Evolutionary conservation across 2,888 invertebrate genomes (phyloP), one percentile per base, ranked within the genome.

Genomic region (Cheilosia urbana): DNA sequence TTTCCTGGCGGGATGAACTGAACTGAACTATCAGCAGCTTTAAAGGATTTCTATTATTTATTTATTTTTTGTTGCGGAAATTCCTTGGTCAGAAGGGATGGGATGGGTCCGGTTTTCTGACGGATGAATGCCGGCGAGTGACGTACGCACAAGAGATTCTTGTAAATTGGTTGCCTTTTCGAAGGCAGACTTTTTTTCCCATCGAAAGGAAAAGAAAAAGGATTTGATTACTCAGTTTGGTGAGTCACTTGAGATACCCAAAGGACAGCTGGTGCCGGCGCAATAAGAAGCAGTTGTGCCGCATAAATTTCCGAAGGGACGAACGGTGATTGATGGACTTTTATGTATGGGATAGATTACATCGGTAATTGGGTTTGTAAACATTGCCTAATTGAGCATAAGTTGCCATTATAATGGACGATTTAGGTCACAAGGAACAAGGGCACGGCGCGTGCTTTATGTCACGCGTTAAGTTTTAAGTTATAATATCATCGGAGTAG

Each of bases 61-160:
- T 24, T 37, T n/a, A 17, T 53, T 40, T 24, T 19, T 30, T 42
- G 30, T 55, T 17, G 19, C 9, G 53, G 66, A 37, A 66, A 68
- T 55, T 68, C 55, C 53, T 55, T 55, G 55, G 42, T 68, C 51
- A 19, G 51, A 55, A 15, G 17, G 55, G 55, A 55, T 30, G 19
- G 55, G 68, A n/a, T n/a, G n/a, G n/a, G n/a, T 40, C 53, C 53
- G 55, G 24, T 42, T 21, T 53, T 55, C 55, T 55, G 68, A 68
- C 42, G 68, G 68, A 68, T 68, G 42, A 68, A 24, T 45, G 68
- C 47, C 47, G 17, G 19, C 47, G 47, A 47, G 11, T 19, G 47
- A 47, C 9, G 47, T 7, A 3, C 2, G 9, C 1, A 19, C 9
- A 17, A 9, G 19, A 9, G 42, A n/a, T 15, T n/a, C n/a, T 45